Percentiles rank a stretch among this genome's conserved stretches.
Conservation (phyloP, 2,888 invertebrate genomes). For the Watsonalla binaria region DNA sequence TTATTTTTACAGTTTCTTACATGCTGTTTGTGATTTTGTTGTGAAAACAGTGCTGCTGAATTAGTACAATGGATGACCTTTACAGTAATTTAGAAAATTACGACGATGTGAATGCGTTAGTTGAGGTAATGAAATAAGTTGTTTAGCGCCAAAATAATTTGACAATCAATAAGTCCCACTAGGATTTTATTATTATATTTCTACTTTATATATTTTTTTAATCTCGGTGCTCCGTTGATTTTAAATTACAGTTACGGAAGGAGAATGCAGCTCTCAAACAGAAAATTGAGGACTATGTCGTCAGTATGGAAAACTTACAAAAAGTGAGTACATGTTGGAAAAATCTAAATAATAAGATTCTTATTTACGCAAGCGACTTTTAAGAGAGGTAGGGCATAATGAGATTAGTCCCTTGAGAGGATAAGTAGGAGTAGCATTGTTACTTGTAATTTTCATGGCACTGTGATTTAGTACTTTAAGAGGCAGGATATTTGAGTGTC, state of each 20-base stretch:
- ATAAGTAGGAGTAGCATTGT: no score
- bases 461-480: no score
- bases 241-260: conserved; percentile 46
- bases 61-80: conserved; percentile 47
- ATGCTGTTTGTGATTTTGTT: not conserved
- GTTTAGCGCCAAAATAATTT: conserved; percentile 58
- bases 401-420: no score
- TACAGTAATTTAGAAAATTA: conserved; percentile 64
- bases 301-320: conserved; percentile 48
- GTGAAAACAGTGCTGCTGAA: not conserved
- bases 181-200: not conserved
- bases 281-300: conserved; percentile 47
- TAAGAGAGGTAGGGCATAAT: no score
- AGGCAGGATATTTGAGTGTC: no score
- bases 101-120: conserved; percentile 44
- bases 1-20: not conserved
- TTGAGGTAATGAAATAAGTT: conserved; percentile 41
- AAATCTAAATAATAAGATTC: no score
- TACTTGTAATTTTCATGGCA: no score
- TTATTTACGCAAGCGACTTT: not conserved
- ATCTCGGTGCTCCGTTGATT: not conserved
- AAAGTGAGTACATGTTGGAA: conserved; percentile 41
- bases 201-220: not conserved
- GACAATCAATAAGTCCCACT: no score
- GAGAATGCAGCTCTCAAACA: conserved; percentile 56